Evolutionary conservation across 2,888 invertebrate species (phyloP), one percentile per base, ranked within the genome.

Genomic region (Chelonus formosanus): DNA sequence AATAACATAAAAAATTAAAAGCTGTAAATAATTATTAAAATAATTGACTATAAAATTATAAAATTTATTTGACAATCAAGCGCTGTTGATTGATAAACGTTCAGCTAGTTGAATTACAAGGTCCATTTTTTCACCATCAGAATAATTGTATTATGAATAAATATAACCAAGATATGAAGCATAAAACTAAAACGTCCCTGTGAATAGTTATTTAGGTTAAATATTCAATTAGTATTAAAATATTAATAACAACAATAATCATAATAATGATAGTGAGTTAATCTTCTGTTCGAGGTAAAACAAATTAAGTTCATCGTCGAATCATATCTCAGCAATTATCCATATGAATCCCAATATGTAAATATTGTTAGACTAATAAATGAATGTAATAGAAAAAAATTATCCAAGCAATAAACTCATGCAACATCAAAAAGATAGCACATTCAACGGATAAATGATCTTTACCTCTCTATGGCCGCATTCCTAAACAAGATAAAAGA

Each of bases 391-490:
- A 48, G 5, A n/a, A 34, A 7, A 64, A 61, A 69, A 68, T 65
- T 20, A 31, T 47, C 48, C 55, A 72, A 71, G 70, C 70, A 64
- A 61, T 58, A 45, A 61, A 67, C 20, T 56, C 78, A 80, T 78
- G 79, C 78, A 75, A 57, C 63, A 70, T 68, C 76, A 74, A 75
- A 74, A 74, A 53, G 68, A 67, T 74, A 76, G 78, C 75, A 77
- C 71, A 75, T 72, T 74, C 71, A 74, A 71, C 67, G 71, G 65
- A 66, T 50, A 76, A 69, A 73, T 73, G 67, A 72, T 74, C 72
- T 79, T 84, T 86, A 86, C 86, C 86, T 86, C 86, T 83, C 85
- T 84, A 77, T 85, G 85, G 84, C 86, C 85, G 85, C 85, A 85
- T 84, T 85, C 86, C 86, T 86, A 84, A 82, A 84, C 78, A 82